Base-by-base conservation (phyloP, 2,113 vertebrate species). In the Callocephalon fimbriatum region DNA sequence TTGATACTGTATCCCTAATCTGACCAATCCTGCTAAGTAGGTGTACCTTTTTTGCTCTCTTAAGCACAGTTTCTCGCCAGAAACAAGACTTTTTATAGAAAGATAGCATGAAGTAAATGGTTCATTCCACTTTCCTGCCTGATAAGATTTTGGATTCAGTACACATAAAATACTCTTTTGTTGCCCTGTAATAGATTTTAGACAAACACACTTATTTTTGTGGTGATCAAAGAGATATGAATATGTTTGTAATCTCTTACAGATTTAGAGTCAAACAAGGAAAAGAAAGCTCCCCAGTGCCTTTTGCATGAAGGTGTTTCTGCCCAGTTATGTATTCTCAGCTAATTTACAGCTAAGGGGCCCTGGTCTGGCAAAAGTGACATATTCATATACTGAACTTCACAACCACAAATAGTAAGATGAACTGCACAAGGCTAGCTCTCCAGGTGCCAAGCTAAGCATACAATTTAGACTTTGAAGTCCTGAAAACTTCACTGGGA, bases 101-200 rank as follows among this genome's bases (percentile, higher is more conserved):
- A 88, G 85, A 51, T 37, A 59, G 7, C 35, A 80, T 42, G 45
- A 85, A 94, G 13, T 27, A 65, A 90, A 83, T 38, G 37, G n/a
- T 62, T 87, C 77, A 45, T 95, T 90, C 90, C 40, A 59, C 54
- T 92, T 93, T 63, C 38, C 54, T 3, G 7, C 45, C 85, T 92
- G 94, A 94, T 95, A 90, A 95, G 85, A 74, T 92, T 95, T 92
- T 93, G 68, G 44, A 81, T 20, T 42, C 31, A 90, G 63, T 68
- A 59, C 47, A 88, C 88, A 77, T 86, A 51, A 96, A 95, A 95
- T 68, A 94, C 44, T 84, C 7, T 94, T 97, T 93, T 97, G 95
- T 96, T 97, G 44, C 51, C 67, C n/a, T 67, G 20, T 90, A 89
- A 58, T 81, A 93, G 42, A 74, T 81, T 94, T 94, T 86, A 92